Evolutionary conservation across 2,113 vertebrate genomes (phyloP), one percentile per base, ranked within the genome.

Genomic region (Ursus arctos): DNA sequence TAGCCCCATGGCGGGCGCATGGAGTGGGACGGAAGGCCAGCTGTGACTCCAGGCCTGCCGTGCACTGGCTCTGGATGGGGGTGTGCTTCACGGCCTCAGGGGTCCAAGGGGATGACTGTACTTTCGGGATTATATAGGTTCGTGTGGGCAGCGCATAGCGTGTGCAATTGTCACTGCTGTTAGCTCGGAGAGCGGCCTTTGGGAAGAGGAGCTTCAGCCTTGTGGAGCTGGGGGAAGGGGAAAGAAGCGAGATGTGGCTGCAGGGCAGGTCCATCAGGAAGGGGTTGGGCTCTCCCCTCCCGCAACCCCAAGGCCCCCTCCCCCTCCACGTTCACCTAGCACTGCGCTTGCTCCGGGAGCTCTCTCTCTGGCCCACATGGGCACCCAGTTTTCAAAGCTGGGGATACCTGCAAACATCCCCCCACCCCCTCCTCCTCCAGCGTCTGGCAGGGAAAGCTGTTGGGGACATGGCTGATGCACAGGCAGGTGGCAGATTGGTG

Each of bases 111-210:
- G 82, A 14, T 51, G 51, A 9, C 55, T 24, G 53, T 15, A 10
- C 21, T 19, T 71, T 19, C 8, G 77, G 31, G n/a, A 71, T 26
- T 36, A 10, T 28, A 47, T 4, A 67, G 55, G n/a, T 14, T 6
- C 1, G 14, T 6, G 92, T 3, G 49, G 72, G 36, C 26, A 2
- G 26, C 1, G 55, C 47, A 14, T 1, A 0, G 26, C 1, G 0
- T 6, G 15, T 1, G 36, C 19, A 2, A 0, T 40, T 15, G 0
- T 33, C 26, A 0, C 19, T 11, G 4, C 2, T 33, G 26, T 59
- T 51, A 55, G 18, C 61, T 31, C n/a, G 65, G 76, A 72, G 43
- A 33, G n/a, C 36, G 31, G n/a, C 10, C 67, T 47, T 49, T 6
- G 21, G 63, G n/a, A 49, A 55, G 59, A 49, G 84, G 47, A 28